phyloP scores from a whole-genome alignment of 2,113 vertebrate species.

The Alligator sinensis region DNA sequence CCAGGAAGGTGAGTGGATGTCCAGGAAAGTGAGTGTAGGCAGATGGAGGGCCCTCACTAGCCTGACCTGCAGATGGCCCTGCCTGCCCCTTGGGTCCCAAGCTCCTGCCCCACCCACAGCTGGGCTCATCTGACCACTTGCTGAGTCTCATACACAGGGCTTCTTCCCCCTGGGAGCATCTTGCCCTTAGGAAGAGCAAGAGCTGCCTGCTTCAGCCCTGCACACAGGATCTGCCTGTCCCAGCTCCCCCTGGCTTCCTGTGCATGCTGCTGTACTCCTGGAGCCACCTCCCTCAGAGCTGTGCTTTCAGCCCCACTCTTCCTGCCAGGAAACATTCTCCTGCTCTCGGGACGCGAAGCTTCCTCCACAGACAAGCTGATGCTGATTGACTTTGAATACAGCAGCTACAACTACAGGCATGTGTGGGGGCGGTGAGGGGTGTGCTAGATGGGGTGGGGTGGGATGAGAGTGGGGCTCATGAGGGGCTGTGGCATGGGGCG shows the following conservation, averaged over 20 bases:
- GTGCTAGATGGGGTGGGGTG: not conserved
- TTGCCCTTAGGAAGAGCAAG: not conserved
- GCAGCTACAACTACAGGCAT: conserved; percentile 94
- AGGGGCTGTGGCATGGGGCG: too few relatives aligned
- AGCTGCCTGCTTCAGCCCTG: too few relatives aligned
- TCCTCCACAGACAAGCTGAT: conserved; percentile 83
- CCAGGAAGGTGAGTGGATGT: conserved; percentile 88
- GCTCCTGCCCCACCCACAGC: too few relatives aligned
- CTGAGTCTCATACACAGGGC: too few relatives aligned
- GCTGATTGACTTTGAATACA: conserved; percentile 98
- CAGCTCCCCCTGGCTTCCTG: not conserved
- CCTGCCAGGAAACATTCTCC: conserved; percentile 88
- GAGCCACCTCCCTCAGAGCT: too few relatives aligned
- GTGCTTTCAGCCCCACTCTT: not conserved
- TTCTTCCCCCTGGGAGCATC: not conserved
- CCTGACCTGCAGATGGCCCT: too few relatives aligned
- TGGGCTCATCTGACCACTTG: too few relatives aligned
- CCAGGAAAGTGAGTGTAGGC: not conserved
- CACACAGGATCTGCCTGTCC: not conserved
- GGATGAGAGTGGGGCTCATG: too few relatives aligned
- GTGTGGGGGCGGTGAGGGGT: not conserved
- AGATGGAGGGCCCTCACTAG: not conserved
- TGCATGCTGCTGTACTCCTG: too few relatives aligned
- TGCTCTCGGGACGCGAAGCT: conserved; percentile 75
- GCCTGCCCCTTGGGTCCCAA: too few relatives aligned